Conservation (phyloP, 2,113 vertebrate genomes). For the Psilopogon haemacephalus region DNA sequence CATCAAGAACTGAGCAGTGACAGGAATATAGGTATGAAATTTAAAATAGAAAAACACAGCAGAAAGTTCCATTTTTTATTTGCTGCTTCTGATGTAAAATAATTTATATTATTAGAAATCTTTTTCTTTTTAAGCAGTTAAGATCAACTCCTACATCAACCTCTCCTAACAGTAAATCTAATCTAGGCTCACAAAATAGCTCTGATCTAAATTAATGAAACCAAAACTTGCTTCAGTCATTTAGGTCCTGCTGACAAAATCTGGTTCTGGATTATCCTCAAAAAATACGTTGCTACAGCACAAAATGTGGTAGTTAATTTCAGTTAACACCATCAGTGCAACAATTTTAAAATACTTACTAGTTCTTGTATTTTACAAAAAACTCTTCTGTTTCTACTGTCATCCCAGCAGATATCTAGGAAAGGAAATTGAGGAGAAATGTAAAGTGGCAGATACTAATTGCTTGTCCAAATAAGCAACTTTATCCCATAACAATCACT, state of each 20-base stretch:
- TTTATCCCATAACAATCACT: conserved; percentile 32
- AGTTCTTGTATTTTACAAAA: conserved; percentile 99
- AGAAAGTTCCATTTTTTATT: not conserved
- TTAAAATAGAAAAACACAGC: not conserved
- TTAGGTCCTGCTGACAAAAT: not conserved
- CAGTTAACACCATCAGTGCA: not conserved
- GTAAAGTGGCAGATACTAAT: not conserved
- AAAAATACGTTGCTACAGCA: not conserved
- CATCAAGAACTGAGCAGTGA: not conserved
- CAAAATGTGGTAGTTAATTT: not conserved
- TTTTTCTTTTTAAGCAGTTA: not conserved
- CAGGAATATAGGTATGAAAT: not conserved
- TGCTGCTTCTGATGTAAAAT: not conserved
- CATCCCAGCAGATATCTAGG: conserved; percentile 87
- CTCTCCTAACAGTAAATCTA: not conserved
- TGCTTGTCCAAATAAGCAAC: not conserved
- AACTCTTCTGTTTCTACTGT: conserved; percentile 93
- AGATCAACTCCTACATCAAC: not conserved
- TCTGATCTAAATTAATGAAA: not conserved
- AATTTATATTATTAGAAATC: rapidly evolving
- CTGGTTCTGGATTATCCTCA: not conserved
- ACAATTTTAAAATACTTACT: conserved; percentile 81
- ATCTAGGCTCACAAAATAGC: not conserved
- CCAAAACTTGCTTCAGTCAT: not conserved
- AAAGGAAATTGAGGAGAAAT: conserved; percentile 46